Percentiles rank a stretch among this genome's conserved stretches.
Conservation (phyloP, 1,140 invertebrate genomes). For the Pantala flavescens region DNA sequence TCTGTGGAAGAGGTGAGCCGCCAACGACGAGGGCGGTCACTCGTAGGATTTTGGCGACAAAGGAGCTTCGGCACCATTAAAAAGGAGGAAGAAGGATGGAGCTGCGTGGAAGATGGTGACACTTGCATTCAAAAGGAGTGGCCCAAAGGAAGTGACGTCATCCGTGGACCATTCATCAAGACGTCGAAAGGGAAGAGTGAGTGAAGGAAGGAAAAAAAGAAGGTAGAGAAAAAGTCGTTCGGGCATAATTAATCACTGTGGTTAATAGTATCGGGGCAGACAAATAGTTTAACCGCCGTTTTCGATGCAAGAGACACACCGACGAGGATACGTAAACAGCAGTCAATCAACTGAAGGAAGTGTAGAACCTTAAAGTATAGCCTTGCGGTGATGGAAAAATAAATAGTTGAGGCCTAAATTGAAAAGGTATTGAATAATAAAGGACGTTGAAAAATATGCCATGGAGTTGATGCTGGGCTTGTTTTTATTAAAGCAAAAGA, state of each 20-base stretch:
- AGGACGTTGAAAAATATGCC: too few relatives aligned
- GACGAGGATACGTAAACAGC: too few relatives aligned
- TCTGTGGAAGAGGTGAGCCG: neutral
- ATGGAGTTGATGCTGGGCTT: too few relatives aligned
- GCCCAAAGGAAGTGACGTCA: neutral
- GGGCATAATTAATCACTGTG: neutral
- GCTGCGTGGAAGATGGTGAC: neutral
- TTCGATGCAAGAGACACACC: too few relatives aligned
- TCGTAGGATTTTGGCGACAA: neutral
- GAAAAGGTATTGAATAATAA: too few relatives aligned
- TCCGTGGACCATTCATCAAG: neutral
- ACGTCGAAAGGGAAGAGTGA: neutral
- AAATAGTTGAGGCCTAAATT: too few relatives aligned
- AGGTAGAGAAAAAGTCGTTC: neutral
- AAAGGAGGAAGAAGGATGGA: neutral
- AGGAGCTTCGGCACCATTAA: neutral
- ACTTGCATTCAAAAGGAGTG: constrained; percentile 1
- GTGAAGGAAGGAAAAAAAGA: neutral
- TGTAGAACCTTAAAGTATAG: too few relatives aligned
- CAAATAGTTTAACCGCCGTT: neutral
- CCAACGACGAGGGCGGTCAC: neutral
- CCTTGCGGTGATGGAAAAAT: too few relatives aligned
- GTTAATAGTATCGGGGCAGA: neutral
- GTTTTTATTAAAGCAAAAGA: too few relatives aligned
- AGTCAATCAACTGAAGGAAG: too few relatives aligned